Evolutionary conservation across 64 coral and sea anemone genomes (phyloP).

Genomic region (Exaiptasia diaphana): DNA sequence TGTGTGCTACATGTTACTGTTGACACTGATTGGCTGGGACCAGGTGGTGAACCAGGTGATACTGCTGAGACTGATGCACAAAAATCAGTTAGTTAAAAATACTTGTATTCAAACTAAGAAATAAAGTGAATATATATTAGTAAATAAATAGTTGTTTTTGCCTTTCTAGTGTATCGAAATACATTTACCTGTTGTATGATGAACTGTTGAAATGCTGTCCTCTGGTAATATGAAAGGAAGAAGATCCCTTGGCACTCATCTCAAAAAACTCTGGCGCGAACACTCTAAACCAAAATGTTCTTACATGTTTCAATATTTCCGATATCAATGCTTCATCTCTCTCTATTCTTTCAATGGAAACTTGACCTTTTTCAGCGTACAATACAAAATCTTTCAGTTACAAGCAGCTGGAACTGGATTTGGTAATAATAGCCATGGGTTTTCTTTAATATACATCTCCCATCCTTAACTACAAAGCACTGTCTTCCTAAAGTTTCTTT

Average conservation of each 20-base stretch:
- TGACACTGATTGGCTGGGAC: background rate
- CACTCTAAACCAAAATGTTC: conserved; percentile 39
- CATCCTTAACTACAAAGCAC: conserved; percentile 52
- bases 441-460: conserved; percentile 35
- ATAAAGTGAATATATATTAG: background rate
- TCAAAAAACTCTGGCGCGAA: conserved; percentile 63
- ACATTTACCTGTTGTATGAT: too few species aligned
- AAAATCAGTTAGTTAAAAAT: background rate
- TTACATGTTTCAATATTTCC: conserved; percentile 18
- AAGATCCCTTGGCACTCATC: conserved; percentile 66
- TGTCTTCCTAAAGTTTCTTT: conserved; percentile 52
- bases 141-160: background rate
- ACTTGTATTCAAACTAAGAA: background rate
- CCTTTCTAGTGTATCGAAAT: too few species aligned
- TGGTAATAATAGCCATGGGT: conserved; percentile 25
- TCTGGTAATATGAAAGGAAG: conserved; percentile 50
- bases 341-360: conserved; percentile 25
- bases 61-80: background rate
- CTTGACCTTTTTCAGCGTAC: conserved; percentile 46
- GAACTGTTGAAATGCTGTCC: background rate
- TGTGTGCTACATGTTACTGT: background rate
- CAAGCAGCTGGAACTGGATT: conserved; percentile 39
- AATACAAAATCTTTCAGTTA: conserved; percentile 68
- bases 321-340: conserved; percentile 47
- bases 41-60: background rate